Conservation (phyloP, 2,888 invertebrate species). For the Hypomecis atomaria region DNA sequence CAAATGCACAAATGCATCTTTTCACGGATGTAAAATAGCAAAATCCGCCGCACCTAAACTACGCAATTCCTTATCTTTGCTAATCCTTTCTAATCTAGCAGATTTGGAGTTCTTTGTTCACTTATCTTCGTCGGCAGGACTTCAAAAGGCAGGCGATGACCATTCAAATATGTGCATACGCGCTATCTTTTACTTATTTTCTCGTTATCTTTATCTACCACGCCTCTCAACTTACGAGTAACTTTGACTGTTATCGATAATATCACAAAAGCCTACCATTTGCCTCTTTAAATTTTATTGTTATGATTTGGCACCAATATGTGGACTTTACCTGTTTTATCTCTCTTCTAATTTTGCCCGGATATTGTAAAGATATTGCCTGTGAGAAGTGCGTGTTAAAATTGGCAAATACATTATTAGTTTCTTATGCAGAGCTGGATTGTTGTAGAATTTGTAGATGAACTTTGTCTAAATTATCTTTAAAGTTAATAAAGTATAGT, state of each 20-base stretch:
- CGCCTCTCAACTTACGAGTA: conserved; percentile 19
- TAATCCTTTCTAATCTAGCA: conserved; percentile 26
- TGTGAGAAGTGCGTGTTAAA: too few species aligned
- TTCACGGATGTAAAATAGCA: neutral
- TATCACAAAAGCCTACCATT: conserved; percentile 29
- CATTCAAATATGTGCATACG: conserved; percentile 32
- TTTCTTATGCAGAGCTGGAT: too few species aligned
- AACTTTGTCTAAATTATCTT: too few species aligned
- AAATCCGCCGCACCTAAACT: conserved; percentile 23
- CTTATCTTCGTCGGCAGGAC: conserved; percentile 49
- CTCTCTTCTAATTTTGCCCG: conserved; percentile 14
- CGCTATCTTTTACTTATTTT: conserved; percentile 24
- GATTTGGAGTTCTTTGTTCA: conserved; percentile 33
- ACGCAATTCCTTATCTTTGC: conserved; percentile 29
- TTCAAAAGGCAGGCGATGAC: conserved; percentile 47
- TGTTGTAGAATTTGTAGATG: too few species aligned
- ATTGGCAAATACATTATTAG: neutral
- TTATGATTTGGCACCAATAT: conserved; percentile 27
- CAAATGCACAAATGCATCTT: conserved; percentile 33
- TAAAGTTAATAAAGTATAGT: too few species aligned
- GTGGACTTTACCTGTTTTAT: conserved; percentile 24
- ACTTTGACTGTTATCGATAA: conserved; percentile 30
- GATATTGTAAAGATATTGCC: too few species aligned
- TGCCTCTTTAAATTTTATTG: conserved; percentile 32
- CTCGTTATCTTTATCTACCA: conserved; percentile 26